Evolutionary conservation across 2,113 vertebrate species (phyloP).

Genomic region (Fregata magnificens): DNA sequence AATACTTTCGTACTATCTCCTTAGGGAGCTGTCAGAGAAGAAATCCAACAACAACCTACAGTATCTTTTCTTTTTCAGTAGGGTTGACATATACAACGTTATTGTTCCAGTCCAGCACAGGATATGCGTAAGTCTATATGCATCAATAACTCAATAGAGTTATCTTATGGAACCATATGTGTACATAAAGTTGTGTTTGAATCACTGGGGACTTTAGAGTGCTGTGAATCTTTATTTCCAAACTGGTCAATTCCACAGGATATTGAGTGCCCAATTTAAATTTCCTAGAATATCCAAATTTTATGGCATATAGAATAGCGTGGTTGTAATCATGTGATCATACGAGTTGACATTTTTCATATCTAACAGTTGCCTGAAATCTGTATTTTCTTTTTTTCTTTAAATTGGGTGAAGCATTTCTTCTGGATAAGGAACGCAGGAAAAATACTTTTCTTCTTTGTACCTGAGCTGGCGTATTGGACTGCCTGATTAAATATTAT

Average conservation of each 20-base stretch:
- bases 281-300: background rate
- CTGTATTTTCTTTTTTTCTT: background rate
- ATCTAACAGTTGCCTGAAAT: background rate
- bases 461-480: background rate
- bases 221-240: background rate
- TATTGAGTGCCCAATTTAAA: background rate
- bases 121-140: background rate
- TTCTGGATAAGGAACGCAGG: background rate
- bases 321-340: background rate
- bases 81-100: background rate
- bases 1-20: constrained; percentile 66
- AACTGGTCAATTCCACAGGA: background rate
- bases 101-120: background rate
- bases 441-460: background rate
- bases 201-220: background rate
- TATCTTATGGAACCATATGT: background rate
- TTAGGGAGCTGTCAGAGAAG: constrained; percentile 60
- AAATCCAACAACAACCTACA: background rate
- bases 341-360: background rate
- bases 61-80: background rate
- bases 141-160: background rate
- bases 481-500: background rate
- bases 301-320: background rate
- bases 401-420: background rate
- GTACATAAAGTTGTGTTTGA: background rate